phyloP scores from a whole-genome alignment of 2,888 invertebrate species.

The Aspidiotus destructor region DNA sequence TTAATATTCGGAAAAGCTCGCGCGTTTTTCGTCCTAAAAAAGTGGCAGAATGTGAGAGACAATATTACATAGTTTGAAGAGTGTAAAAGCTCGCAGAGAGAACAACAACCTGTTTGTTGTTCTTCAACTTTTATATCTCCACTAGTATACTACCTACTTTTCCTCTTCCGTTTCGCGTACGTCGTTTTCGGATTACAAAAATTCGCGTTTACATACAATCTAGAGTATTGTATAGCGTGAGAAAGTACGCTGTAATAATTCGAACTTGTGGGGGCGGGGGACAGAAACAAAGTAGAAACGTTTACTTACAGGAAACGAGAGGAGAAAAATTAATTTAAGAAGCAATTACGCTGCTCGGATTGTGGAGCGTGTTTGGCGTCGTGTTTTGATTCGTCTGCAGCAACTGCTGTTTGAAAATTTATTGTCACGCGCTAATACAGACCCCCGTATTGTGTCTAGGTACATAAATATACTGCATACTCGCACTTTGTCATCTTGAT shows the following conservation, averaged over 20 bases:
- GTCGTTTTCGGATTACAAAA: conserved; percentile 4
- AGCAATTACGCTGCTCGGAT: conserved; percentile 15
- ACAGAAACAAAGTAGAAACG: not conserved
- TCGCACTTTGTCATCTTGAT: no score
- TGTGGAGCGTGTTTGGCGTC: not conserved
- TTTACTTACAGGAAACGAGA: not conserved
- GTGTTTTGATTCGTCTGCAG: no score
- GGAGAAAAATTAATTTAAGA: conserved; percentile 4
- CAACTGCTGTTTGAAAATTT: no score
- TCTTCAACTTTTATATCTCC: not conserved
- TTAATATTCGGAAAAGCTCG: conserved; percentile 18
- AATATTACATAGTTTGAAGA: no score
- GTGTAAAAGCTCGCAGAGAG: not conserved
- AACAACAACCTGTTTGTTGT: conserved; percentile 1
- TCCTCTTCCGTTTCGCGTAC: no score
- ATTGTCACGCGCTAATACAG: no score
- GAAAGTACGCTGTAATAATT: not conserved
- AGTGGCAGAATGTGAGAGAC: not conserved
- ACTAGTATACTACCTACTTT: not conserved
- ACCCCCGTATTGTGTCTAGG: no score
- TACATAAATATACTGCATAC: no score
- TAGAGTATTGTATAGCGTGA: not conserved
- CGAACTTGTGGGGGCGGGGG: not conserved
- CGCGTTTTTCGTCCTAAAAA: not conserved
- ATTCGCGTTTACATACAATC: not conserved